A percentile compares a stretch with the other conserved stretches of the same genome.
phyloP scores from a whole-genome alignment of 2,113 vertebrate genomes.

The Empidonax traillii region DNA sequence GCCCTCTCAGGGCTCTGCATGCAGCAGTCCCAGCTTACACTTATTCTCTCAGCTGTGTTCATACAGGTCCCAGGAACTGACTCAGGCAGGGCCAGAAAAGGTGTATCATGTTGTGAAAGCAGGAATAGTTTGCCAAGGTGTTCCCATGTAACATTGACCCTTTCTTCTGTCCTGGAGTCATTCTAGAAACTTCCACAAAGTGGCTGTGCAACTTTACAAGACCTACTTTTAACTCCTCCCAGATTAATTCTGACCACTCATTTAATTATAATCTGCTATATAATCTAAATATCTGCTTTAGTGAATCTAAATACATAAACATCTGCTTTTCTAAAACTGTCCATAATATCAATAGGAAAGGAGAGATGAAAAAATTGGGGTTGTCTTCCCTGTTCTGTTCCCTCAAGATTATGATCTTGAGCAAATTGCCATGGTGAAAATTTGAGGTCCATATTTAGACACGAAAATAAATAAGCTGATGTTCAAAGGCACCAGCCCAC shows the following conservation, averaged over 20 bases:
- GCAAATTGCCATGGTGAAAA: neutral
- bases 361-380: neutral
- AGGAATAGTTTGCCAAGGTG: neutral
- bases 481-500: neutral
- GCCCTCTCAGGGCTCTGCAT: neutral
- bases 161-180: neutral
- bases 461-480: slow-evolving; percentile 4
- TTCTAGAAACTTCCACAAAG: neutral
- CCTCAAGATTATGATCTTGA: slow-evolving; percentile 1
- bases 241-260: neutral
- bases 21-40: neutral
- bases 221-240: neutral
- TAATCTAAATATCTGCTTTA: neutral
- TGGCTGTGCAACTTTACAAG: neutral
- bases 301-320: neutral
- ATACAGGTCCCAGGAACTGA: neutral
- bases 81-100: neutral
- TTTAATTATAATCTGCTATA: neutral
- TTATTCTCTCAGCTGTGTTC: neutral
- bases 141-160: neutral
- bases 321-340: neutral
- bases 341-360: neutral
- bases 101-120: neutral
- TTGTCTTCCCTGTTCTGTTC: neutral
- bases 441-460: neutral